Conservation (phyloP, 2,797 vertebrate species). For the Astyanax mexicanus region DNA sequence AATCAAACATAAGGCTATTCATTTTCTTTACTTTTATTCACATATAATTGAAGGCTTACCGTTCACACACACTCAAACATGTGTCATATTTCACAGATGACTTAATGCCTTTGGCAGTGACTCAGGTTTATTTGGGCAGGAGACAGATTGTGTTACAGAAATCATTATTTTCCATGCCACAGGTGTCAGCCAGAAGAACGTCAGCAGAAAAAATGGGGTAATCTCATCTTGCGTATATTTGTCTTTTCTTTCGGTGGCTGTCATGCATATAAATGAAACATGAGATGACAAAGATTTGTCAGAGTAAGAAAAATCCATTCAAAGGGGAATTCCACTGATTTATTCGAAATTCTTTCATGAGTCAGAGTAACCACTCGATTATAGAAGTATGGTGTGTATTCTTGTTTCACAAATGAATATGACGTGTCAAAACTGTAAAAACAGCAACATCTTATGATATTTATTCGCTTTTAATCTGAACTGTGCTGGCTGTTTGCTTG, state of each 20-base stretch:
- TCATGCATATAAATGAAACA: background rate
- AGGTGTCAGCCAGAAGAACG: constrained; percentile 3
- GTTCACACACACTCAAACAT: constrained; percentile 28
- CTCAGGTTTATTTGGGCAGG: constrained; percentile 53
- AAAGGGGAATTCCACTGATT: too few species aligned
- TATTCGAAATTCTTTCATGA: too few species aligned
- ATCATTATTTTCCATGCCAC: constrained; percentile 27
- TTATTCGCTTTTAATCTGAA: too few species aligned
- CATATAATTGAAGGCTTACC: too few species aligned
- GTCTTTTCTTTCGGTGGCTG: background rate
- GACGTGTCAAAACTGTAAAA: too few species aligned
- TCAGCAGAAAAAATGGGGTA: constrained; percentile 21
- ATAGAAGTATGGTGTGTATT: too few species aligned
- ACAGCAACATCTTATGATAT: too few species aligned
- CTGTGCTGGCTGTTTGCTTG: too few species aligned
- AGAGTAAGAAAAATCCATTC: background rate
- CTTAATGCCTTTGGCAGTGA: constrained; percentile 63
- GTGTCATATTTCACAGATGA: constrained; percentile 69
- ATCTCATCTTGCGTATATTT: constrained; percentile 15
- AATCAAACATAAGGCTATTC: too few species aligned
- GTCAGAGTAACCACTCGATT: too few species aligned
- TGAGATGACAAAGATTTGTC: background rate
- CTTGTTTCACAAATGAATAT: too few species aligned
- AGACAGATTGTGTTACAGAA: constrained; percentile 58
- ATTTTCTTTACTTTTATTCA: too few species aligned